phyloP scores from a whole-genome alignment of 2,113 vertebrate species.

The Syrrhaptes paradoxus region DNA sequence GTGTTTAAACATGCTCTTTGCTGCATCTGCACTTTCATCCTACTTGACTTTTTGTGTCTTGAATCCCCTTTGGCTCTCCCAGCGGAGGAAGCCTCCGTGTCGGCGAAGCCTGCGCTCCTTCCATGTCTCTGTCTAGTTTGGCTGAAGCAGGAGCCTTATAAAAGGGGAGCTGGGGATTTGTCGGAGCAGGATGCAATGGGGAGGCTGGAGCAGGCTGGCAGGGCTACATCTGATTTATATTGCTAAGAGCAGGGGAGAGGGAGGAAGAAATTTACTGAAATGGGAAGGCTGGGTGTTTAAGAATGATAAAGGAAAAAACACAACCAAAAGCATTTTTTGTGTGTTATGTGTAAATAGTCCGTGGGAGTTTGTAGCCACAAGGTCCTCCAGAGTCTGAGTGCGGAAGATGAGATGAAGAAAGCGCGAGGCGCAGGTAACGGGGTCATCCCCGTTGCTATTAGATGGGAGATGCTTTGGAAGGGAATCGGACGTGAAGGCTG shows the following conservation, averaged over 20 bases:
- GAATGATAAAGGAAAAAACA: background rate
- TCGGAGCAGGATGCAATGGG: background rate
- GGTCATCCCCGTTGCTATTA: background rate
- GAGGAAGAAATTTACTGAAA: background rate
- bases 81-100: background rate
- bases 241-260: background rate
- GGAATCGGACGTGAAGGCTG: background rate
- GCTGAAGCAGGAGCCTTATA: background rate
- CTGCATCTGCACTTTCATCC: background rate
- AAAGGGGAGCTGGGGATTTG: background rate
- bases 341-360: background rate
- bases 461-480: background rate
- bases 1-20: background rate
- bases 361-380: background rate
- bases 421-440: background rate
- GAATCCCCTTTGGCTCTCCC: background rate
- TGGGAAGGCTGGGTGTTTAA: background rate
- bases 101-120: background rate
- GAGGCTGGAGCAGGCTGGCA: background rate
- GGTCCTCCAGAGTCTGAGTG: background rate
- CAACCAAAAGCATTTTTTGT: background rate
- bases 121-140: fast-evolving
- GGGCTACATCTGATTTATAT: background rate
- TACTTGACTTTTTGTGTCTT: background rate
- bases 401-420: background rate